phyloP scores from a whole-genome alignment of 2,113 vertebrate species.

The Barnardius zonarius region DNA sequence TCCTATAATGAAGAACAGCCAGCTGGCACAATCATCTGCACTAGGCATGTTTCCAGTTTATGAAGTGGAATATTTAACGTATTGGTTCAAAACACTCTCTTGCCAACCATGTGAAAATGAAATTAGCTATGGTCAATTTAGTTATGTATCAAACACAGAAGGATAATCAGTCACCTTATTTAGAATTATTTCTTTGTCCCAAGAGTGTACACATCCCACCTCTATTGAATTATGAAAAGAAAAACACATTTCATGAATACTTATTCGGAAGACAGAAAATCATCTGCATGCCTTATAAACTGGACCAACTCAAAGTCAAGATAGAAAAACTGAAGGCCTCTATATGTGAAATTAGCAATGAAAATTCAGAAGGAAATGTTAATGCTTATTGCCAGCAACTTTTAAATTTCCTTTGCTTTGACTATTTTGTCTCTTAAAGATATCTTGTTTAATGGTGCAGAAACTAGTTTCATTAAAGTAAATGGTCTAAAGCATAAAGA shows the following conservation, averaged over 20 bases:
- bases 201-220: neutral
- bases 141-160: constrained; percentile 17
- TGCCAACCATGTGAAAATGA: constrained; percentile 38
- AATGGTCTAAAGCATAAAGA: neutral
- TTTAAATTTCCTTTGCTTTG: constrained; percentile 6
- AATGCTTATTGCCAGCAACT: neutral
- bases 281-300: neutral
- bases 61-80: constrained; percentile 34
- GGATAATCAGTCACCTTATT: neutral
- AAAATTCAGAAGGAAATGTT: constrained; percentile 24
- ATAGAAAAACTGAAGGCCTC: neutral
- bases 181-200: constrained; percentile 1
- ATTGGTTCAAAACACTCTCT: constrained; percentile 37
- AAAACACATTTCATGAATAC: neutral
- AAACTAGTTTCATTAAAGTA: neutral
- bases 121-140: constrained; percentile 49
- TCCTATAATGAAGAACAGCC: constrained; percentile 36
- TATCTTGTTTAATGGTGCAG: neutral
- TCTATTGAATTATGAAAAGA: neutral
- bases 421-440: constrained; percentile 4
- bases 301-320: neutral
- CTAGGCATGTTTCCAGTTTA: constrained; percentile 40
- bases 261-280: neutral
- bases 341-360: neutral
- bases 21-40: constrained; percentile 43